Evolutionary conservation across 2,797 vertebrate species (phyloP).

Genomic region (Phrynocephalus vlangalii): DNA sequence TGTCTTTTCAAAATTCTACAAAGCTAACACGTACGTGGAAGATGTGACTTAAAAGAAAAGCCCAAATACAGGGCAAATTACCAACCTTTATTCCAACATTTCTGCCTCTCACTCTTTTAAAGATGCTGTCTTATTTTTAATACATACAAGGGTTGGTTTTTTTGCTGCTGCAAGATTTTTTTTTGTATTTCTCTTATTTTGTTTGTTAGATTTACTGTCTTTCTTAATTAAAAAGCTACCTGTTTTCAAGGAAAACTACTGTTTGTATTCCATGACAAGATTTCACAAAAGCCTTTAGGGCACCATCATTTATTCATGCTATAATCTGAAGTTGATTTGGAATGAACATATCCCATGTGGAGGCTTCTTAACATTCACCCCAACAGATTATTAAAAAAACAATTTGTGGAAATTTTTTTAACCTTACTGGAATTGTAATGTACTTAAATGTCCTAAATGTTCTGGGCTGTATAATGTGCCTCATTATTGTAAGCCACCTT

Average conservation of each 20-base stretch:
- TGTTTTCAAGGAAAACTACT: neutral
- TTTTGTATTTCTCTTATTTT: slow-evolving; percentile 7
- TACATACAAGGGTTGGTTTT: too few relatives aligned
- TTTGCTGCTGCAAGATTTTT: neutral
- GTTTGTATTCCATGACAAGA: neutral
- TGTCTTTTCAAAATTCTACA: slow-evolving; percentile 38
- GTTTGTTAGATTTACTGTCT: neutral
- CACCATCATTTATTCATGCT: neutral
- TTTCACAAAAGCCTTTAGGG: neutral
- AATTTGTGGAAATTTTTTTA: too few relatives aligned
- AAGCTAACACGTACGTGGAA: slow-evolving; percentile 28
- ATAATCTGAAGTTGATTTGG: neutral
- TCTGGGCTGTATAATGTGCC: too few relatives aligned
- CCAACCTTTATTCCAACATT: neutral
- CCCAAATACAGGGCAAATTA: neutral
- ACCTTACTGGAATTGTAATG: too few relatives aligned
- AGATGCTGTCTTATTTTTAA: neutral
- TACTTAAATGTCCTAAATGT: too few relatives aligned
- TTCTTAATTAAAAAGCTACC: slow-evolving; percentile 10
- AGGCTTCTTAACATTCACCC: neutral
- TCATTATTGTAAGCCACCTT: too few relatives aligned
- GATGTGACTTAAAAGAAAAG: slow-evolving; percentile 15
- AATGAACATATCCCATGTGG: neutral
- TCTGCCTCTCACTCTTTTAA: neutral
- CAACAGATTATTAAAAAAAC: too few relatives aligned